Conservation (phyloP, 1,140 invertebrate species). For the Drosophila grimshawi region DNA sequence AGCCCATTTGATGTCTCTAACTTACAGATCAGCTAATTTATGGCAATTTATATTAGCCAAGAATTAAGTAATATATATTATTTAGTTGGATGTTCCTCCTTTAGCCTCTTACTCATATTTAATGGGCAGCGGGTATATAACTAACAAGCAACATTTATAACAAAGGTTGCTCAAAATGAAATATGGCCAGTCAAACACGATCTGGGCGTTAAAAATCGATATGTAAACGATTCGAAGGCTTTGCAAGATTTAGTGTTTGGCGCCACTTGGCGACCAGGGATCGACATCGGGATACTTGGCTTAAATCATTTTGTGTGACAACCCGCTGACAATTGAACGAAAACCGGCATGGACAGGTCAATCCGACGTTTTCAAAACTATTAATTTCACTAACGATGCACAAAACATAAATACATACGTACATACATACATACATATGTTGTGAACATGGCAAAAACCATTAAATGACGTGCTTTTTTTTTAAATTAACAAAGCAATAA, state of each 20-base stretch:
- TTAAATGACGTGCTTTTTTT: slow-evolving; percentile 73
- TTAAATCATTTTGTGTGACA: slow-evolving; percentile 79
- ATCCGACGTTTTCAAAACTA: slow-evolving; percentile 31
- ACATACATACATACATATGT: slow-evolving; percentile 4
- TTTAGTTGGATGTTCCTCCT: too few species aligned
- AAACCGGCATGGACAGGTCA: slow-evolving; percentile 52
- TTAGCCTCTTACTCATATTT: too few species aligned
- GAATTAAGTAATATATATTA: too few species aligned
- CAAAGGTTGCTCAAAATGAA: slow-evolving; percentile 43
- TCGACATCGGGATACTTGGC: slow-evolving; percentile 32
- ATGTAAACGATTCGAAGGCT: slow-evolving; percentile 37
- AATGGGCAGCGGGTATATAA: background rate
- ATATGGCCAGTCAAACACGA: slow-evolving; percentile 62
- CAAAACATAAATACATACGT: background rate
- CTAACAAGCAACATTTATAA: slow-evolving; percentile 5
- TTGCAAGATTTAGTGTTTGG: slow-evolving; percentile 33
- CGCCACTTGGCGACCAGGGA: slow-evolving; percentile 49
- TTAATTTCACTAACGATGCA: slow-evolving; percentile 45
- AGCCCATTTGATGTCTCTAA: too few species aligned
- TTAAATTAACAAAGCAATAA: slow-evolving; percentile 82
- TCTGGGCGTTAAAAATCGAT: slow-evolving; percentile 70
- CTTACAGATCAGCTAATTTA: too few species aligned
- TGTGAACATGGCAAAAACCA: slow-evolving; percentile 25
- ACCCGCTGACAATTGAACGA: slow-evolving; percentile 75
- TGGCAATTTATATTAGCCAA: too few species aligned